Evolutionary conservation across 2,797 vertebrate genomes (phyloP).

Genomic region (Eupleurogrammus muticus): DNA sequence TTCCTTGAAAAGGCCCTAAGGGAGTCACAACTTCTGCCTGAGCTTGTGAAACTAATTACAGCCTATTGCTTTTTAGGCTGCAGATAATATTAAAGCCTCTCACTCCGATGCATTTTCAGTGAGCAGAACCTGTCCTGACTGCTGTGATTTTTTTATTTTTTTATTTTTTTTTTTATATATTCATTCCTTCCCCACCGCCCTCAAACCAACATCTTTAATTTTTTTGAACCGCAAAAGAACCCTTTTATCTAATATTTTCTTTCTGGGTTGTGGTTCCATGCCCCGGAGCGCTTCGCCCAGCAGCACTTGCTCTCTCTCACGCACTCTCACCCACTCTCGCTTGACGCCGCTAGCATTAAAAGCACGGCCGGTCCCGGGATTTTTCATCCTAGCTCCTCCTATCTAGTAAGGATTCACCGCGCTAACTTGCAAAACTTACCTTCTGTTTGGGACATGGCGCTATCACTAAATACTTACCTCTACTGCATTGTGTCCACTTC

Average conservation of each 20-base stretch:
- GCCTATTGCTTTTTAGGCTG: constrained; percentile 29
- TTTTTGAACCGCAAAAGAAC: constrained; percentile 4
- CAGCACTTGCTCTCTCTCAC: constrained; percentile 51
- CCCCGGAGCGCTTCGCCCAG: constrained; percentile 48
- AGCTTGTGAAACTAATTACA: constrained; percentile 54
- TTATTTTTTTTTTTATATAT: too few relatives aligned
- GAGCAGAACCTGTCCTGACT: constrained; percentile 18
- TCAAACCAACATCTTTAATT: constrained; percentile 30
- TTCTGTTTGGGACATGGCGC: constrained; percentile 65
- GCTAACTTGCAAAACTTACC: constrained; percentile 82
- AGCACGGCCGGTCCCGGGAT: constrained; percentile 26
- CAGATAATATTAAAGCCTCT: constrained; percentile 34
- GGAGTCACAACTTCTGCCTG: constrained; percentile 38
- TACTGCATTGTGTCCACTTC: constrained; percentile 89
- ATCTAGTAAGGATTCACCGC: constrained; percentile 20
- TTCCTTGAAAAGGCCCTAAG: constrained; percentile 26
- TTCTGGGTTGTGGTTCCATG: constrained; percentile 38
- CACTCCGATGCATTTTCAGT: constrained; percentile 26
- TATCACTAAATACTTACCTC: constrained; percentile 93
- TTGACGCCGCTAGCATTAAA: constrained; percentile 42
- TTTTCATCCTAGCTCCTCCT: constrained; percentile 51
- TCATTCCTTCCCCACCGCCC: constrained; percentile 3
- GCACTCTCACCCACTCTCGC: constrained; percentile 61
- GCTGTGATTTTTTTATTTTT: constrained; percentile 18
- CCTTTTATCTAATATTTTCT: constrained; percentile 34